Conservation (phyloP, 1,140 invertebrate species). For the Meteorus sp. region DNA sequence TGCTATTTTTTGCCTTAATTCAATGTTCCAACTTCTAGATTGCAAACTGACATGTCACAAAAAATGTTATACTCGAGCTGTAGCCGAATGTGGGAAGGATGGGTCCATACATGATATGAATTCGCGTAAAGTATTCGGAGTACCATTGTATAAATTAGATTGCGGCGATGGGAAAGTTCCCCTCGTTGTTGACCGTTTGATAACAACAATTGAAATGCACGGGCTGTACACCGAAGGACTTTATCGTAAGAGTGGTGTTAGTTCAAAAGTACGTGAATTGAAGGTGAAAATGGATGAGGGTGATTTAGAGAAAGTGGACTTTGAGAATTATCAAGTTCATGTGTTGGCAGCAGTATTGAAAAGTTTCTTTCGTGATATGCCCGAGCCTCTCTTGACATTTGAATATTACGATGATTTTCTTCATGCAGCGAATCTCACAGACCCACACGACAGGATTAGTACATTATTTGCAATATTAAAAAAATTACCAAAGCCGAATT, state of each 20-base stretch:
- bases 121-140: slow-evolving; percentile 73
- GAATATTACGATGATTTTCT: slow-evolving; percentile 95
- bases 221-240: slow-evolving; percentile 91
- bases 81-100: slow-evolving; percentile 65
- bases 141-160: slow-evolving; percentile 72
- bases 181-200: slow-evolving; percentile 81
- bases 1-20: too few species aligned
- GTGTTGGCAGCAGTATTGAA: slow-evolving; percentile 91
- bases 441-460: slow-evolving; percentile 77
- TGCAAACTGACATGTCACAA: slow-evolving; percentile 95
- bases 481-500: slow-evolving; percentile 87
- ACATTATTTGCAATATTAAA: slow-evolving; percentile 86
- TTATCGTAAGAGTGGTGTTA: slow-evolving; percentile 89
- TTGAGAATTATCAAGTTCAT: slow-evolving; percentile 81
- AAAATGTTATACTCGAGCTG: slow-evolving; percentile 82
- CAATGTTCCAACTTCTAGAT: too few species aligned
- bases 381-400: slow-evolving; percentile 89
- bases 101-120: slow-evolving; percentile 56
- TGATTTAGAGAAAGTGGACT: slow-evolving; percentile 68
- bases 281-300: slow-evolving; percentile 74
- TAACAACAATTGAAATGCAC: slow-evolving; percentile 88
- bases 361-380: slow-evolving; percentile 88
- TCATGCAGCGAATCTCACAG: slow-evolving; percentile 79
- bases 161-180: slow-evolving; percentile 81
- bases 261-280: slow-evolving; percentile 77